phyloP scores from a whole-genome alignment of 2,113 vertebrate genomes.

The Phoxinus phoxinus region DNA sequence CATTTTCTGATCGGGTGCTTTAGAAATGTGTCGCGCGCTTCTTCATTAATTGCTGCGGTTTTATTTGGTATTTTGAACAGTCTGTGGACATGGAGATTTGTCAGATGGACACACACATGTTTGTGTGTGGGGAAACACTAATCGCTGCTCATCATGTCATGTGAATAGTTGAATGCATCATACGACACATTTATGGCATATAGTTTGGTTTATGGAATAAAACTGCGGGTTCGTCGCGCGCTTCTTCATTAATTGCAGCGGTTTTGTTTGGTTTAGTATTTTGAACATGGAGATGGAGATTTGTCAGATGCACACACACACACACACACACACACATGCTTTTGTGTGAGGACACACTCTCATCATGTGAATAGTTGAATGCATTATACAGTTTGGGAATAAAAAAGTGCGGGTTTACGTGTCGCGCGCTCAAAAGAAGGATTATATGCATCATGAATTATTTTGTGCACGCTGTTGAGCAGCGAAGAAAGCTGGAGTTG shows the following conservation, averaged over 20 bases:
- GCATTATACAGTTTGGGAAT: neutral
- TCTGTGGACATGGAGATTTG: neutral
- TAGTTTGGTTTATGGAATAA: neutral
- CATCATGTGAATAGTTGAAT: neutral
- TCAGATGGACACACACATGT: neutral
- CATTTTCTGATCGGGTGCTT: neutral
- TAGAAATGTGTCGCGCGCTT: neutral
- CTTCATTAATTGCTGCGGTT: neutral
- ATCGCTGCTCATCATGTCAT: neutral
- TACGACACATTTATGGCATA: neutral
- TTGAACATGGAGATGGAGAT: neutral
- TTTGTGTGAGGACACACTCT: neutral
- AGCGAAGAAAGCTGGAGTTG: neutral
- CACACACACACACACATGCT: neutral
- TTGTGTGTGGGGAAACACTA: neutral
- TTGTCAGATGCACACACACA: neutral
- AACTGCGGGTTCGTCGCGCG: neutral
- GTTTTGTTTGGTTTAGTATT: neutral
- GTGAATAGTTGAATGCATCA: neutral
- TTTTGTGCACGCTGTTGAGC: neutral
- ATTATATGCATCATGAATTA: neutral
- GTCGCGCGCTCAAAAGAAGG: neutral
- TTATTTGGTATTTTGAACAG: neutral
- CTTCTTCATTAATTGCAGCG: neutral
- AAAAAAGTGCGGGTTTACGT: neutral